These are phyloP conservation scores for Pemphredon lugubris DNA, from an alignment of 2,888 invertebrate genomes.

Conservation along the genomic window DNA sequence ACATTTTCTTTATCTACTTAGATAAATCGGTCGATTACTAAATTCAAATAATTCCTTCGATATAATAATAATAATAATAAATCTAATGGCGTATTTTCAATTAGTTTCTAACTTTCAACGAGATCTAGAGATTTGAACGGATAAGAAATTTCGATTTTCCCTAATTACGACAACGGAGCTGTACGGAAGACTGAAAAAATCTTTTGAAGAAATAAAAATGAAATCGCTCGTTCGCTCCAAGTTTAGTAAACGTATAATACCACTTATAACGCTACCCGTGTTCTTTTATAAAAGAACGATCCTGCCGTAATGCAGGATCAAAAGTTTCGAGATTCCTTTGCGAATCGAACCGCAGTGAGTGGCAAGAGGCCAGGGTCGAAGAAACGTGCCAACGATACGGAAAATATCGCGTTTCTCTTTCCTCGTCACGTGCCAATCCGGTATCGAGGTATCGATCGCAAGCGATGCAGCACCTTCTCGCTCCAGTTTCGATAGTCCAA, in stretches of 20 bases:
- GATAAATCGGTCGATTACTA: no score
- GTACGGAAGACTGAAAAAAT: no score
- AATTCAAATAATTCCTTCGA: no score
- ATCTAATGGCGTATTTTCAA: no score
- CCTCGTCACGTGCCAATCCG: slow-evolving; percentile 50
- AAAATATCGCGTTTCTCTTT: slow-evolving; percentile 48
- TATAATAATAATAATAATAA: no score
- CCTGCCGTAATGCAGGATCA: neutral
- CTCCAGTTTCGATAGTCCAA: slow-evolving; percentile 32
- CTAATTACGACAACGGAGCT: no score
- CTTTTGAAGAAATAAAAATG: neutral
- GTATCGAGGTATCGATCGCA: slow-evolving; percentile 46
- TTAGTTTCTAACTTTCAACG: no score
- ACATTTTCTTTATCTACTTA: no score
- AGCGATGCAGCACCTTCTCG: slow-evolving; percentile 37
- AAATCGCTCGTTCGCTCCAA: neutral
- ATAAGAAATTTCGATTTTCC: no score
- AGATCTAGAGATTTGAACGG: no score
- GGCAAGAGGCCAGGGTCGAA: slow-evolving; percentile 55
- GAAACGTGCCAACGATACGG: slow-evolving; percentile 51
- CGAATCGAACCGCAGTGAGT: slow-evolving; percentile 36
- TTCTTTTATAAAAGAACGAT: no score
- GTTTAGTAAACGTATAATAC: neutral
- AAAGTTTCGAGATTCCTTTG: slow-evolving; percentile 11
- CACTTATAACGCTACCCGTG: no score